These are phyloP conservation scores for Aradophagus sp. DNA, from an alignment of 1,140 invertebrate species.

Conservation along the genomic window DNA sequence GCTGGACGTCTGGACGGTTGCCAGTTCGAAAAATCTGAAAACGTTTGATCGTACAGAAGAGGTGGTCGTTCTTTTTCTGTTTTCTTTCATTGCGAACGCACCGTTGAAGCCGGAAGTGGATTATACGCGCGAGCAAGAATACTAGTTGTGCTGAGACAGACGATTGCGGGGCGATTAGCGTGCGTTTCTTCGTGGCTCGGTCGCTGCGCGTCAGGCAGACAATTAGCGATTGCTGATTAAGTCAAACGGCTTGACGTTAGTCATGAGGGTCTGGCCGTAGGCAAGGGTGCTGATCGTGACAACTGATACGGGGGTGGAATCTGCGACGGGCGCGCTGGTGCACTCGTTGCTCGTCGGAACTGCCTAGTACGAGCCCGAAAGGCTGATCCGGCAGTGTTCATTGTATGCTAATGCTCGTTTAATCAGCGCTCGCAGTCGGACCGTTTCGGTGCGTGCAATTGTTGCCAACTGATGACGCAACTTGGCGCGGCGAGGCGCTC, in stretches of 20 bases:
- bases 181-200: conserved; percentile 72
- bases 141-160: conserved; percentile 72
- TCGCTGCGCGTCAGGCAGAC: conserved; percentile 68
- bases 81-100: background rate
- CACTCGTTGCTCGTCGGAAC: conserved; percentile 64
- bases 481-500: conserved; percentile 44
- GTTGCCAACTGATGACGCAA: conserved; percentile 48
- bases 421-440: conserved; percentile 55
- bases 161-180: conserved; percentile 71
- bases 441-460: conserved; percentile 57
- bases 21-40: too few species aligned
- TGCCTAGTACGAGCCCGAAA: conserved; percentile 63
- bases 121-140: conserved; percentile 70
- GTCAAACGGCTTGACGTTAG: conserved; percentile 68
- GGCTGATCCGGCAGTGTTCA: conserved; percentile 60
- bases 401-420: conserved; percentile 73
- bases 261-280: conserved; percentile 49
- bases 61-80: too few species aligned
- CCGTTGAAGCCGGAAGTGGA: conserved; percentile 65
- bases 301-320: conserved; percentile 71
- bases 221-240: conserved; percentile 76
- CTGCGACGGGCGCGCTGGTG: conserved; percentile 64
- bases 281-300: conserved; percentile 65
- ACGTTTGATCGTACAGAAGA: too few species aligned
- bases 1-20: too few species aligned